A percentile compares a stretch with the other conserved stretches of the same genome.
These are phyloP conservation scores for Aurelia aurita DNA, from an alignment of 30 jellyfish, hydroid and myxozoan genomes.

Conservation along the genomic window DNA sequence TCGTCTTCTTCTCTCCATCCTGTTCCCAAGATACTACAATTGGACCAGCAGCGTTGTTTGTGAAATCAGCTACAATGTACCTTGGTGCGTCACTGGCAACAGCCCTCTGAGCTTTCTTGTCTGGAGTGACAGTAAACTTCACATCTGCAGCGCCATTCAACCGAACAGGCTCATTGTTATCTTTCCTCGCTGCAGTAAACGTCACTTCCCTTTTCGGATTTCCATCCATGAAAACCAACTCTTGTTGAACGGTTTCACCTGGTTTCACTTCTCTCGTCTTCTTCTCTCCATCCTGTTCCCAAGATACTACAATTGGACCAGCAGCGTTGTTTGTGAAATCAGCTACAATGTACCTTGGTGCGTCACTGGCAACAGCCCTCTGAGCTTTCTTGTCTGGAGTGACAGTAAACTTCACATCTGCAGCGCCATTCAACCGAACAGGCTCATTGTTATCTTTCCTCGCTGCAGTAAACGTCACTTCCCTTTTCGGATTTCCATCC, in stretches of 20 bases:
- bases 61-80: slow-evolving; percentile 6
- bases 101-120: neutral
- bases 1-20: no score
- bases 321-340: no score
- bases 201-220: neutral
- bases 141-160: no score
- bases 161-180: neutral
- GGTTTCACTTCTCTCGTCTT: neutral
- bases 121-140: no score
- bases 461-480: slow-evolving; percentile 1
- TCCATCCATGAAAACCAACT: neutral
- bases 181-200: slow-evolving; percentile 6
- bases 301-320: no score
- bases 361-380: no score
- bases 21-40: no score
- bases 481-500: neutral
- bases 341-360: no score
- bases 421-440: no score
- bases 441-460: slow-evolving; percentile 8
- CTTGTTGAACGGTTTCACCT: neutral
- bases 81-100: neutral
- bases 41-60: neutral
- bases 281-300: no score
- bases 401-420: no score
- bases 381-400: no score